Base-by-base conservation (phyloP, 2,113 vertebrate genomes). In the Ascaphus truei region DNA sequence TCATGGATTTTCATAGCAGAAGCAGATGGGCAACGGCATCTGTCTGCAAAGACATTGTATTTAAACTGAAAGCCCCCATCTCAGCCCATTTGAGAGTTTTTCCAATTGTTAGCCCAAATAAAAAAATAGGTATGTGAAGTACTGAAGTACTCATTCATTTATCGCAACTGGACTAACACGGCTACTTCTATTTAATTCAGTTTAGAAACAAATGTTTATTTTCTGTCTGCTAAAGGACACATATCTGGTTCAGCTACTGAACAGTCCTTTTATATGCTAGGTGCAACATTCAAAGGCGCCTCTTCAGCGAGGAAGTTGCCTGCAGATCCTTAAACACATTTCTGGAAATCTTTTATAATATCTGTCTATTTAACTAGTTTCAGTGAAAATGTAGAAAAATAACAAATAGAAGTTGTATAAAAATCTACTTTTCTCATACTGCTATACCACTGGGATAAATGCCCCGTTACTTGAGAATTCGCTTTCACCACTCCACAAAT, bases 181-280 rank as follows among this genome's bases (percentile, higher is more conserved):
- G n/a, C n/a, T n/a, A n/a, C n/a, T n/a, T n/a, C n/a, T n/a, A n/a
- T n/a, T n/a, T n/a, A n/a, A n/a, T n/a, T n/a, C n/a, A 36, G 65
- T 73, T 7, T 62, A 37, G 68, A 76, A 76, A 77, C 2, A 79
- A 79, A 76, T 75, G 83, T 76, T 83, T 75, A 75, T 79, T 76
- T 81, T 83, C 72, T 68, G 75, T 78, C 78, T 81, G 77, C 76
- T 75, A 71, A 77, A 72, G 64, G 61, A 43, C 71, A 3, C 0
- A 75, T 80, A 74, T 48, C 41, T 25, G 50, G 7, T 9, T 65
- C 76, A 62, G 77, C 62, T 81, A 51, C 48, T 36, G 65, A 78
- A 58, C 72, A 74, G 25, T 22, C 73, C 75, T 74, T 74, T 77
- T 65, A 79, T 80, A 63, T 67, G 11, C 73, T 72, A 76, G 76